Evolutionary conservation across 1,140 invertebrate genomes (phyloP), one percentile per base, ranked within the genome.

Genomic region (Physella acuta): DNA sequence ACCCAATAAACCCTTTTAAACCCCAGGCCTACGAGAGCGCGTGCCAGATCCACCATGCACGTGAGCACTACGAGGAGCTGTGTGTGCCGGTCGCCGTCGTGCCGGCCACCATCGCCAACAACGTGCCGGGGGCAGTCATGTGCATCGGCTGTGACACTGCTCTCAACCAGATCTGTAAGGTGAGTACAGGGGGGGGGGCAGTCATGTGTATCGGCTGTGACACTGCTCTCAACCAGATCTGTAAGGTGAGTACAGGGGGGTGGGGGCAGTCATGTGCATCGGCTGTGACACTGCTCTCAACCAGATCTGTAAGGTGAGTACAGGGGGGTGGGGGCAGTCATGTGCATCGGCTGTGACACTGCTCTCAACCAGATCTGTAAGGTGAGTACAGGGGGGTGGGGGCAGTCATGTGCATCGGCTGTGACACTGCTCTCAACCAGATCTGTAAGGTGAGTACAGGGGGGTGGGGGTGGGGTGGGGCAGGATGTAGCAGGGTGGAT

Each of bases 361-460:
- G 52, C 66, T 24, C 1, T 68, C 26, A 68, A 68, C 39, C 53
- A 68, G 33, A 68, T 68, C 26, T 68, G 66, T 36, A 60, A 68
- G 17, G 66, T 68, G n/a, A 37, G 64, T 53, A n/a, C n/a, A n/a
- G n/a, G n/a, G n/a, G n/a, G n/a, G n/a, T n/a, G n/a, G n/a, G n/a
- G n/a, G n/a, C n/a, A n/a, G n/a, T n/a, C 36, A 1, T 59, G 3
- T 49, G 55, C 30, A 11, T 68, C 16, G 66, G 66, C 2, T 39
- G 34, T 36, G 66, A 68, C 28, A 59, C 66, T 20, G 52, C 66
- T 24, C 1, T 68, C 26, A 68, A 68, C 39, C 53, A 68, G 33
- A 68, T 68, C 26, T 68, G 66, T 36, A 60, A 68, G 17, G 66
- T 68, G n/a, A 37, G 64, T 53, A n/a, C n/a, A n/a, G n/a, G n/a